Conservation (phyloP, 2,113 vertebrate species). For the Sphyrna mokarran region DNA sequence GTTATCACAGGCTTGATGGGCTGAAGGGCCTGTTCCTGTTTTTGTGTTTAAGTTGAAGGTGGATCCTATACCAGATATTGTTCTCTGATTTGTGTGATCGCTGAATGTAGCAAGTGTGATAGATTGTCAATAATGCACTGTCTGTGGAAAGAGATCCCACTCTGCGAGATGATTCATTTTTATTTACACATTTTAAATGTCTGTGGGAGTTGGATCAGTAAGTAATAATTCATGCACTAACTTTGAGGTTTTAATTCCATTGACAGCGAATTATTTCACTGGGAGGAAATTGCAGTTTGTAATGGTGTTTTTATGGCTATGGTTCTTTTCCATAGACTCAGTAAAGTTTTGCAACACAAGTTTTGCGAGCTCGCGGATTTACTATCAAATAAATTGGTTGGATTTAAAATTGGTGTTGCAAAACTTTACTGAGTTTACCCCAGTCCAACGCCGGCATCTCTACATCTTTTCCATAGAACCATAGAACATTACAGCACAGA, state of each 20-base stretch:
- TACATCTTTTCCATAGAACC: too few species aligned
- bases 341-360: too few species aligned
- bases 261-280: slow-evolving; percentile 12
- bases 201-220: neutral
- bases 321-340: too few species aligned
- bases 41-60: neutral
- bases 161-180: neutral
- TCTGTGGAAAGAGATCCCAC: neutral
- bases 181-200: neutral
- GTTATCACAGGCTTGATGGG: too few species aligned
- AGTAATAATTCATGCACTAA: slow-evolving; percentile 16
- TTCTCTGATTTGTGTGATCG: neutral
- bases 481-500: too few species aligned
- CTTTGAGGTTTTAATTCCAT: neutral
- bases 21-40: neutral
- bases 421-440: too few species aligned
- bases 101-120: neutral
- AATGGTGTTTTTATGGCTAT: neutral
- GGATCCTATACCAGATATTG: neutral
- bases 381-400: too few species aligned
- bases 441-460: too few species aligned
- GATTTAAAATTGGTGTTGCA: too few species aligned
- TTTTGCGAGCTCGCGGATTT: too few species aligned
- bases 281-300: neutral
- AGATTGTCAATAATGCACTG: neutral